Evolutionary conservation across 2,888 invertebrate genomes (phyloP).

Genomic region (Adineta ricciae): DNA sequence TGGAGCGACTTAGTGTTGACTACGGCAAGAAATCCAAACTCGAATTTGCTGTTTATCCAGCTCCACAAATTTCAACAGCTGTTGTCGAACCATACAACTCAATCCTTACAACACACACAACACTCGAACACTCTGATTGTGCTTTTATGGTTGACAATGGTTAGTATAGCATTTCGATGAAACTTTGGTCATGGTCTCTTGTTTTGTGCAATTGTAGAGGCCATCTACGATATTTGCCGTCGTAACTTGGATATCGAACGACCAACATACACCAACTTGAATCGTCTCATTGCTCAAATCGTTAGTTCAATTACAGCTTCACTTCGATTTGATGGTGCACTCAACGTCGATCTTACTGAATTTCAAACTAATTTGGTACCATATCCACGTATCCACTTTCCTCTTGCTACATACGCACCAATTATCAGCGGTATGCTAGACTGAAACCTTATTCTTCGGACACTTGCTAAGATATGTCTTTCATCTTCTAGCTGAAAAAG

Average conservation of each 20-base stretch:
- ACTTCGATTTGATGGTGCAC: slow-evolving; percentile 34
- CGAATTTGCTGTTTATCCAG: slow-evolving; percentile 78
- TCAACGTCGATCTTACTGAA: slow-evolving; percentile 34
- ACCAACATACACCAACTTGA: slow-evolving; percentile 36
- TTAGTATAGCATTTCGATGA: background rate
- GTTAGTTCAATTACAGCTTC: slow-evolving; percentile 35
- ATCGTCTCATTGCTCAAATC: slow-evolving; percentile 34
- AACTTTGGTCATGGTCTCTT: background rate
- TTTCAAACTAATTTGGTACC: slow-evolving; percentile 35
- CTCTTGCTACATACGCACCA: slow-evolving; percentile 35
- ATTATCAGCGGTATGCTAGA: background rate
- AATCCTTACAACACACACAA: slow-evolving; percentile 86
- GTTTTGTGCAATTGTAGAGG: slow-evolving; percentile 51
- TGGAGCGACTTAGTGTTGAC: slow-evolving; percentile 58
- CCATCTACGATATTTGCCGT: slow-evolving; percentile 76
- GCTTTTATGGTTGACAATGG: slow-evolving; percentile 85
- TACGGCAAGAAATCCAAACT: slow-evolving; percentile 56
- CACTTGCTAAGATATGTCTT: no score
- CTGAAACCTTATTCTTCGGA: background rate
- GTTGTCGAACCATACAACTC: slow-evolving; percentile 94
- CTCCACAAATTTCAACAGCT: slow-evolving; percentile 77
- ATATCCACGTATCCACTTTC: slow-evolving; percentile 35
- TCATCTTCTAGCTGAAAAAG: slow-evolving; percentile 41
- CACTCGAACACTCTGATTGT: slow-evolving; percentile 81
- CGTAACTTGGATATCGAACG: slow-evolving; percentile 34